Percentiles rank a stretch among this genome's conserved stretches.
Evolutionary conservation across 2,113 vertebrate genomes (phyloP).

Genomic region (Pterocles burchelli): DNA sequence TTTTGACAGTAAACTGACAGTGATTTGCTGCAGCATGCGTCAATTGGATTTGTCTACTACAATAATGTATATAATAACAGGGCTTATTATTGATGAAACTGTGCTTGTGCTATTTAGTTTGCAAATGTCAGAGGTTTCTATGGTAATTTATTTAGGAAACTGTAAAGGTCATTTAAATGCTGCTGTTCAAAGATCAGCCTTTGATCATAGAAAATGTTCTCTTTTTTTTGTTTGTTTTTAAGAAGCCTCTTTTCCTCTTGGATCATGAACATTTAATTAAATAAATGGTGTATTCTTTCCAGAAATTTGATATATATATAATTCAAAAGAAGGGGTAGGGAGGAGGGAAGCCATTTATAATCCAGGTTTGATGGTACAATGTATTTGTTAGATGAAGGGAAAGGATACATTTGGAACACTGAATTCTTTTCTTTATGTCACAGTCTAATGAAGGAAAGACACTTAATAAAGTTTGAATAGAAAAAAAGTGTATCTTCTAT

Average conservation of each 20-base stretch:
- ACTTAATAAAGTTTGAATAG: background rate
- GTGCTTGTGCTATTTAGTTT: constrained; percentile 74
- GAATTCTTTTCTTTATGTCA: background rate
- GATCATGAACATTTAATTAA: constrained; percentile 15
- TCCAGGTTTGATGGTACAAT: background rate
- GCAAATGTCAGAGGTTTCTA: constrained; percentile 81
- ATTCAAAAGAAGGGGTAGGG: background rate
- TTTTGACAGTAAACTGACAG: constrained; percentile 75
- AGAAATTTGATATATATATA: background rate
- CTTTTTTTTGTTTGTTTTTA: constrained; percentile 14
- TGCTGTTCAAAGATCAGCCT: constrained; percentile 69
- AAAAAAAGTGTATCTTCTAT: background rate
- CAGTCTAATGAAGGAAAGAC: background rate
- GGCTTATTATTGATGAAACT: constrained; percentile 76
- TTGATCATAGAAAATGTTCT: constrained; percentile 35
- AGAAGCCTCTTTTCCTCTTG: constrained; percentile 28
- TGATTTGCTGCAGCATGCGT: constrained; percentile 68
- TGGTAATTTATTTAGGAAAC: constrained; percentile 77
- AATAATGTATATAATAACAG: constrained; percentile 75
- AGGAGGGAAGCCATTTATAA: background rate
- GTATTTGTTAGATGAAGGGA: background rate
- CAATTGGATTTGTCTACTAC: constrained; percentile 74
- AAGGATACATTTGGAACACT: background rate
- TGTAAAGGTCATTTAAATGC: constrained; percentile 76
- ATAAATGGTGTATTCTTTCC: constrained; percentile 24